Evolutionary conservation across 2,888 invertebrate genomes (phyloP), one percentile per base, ranked within the genome.

Genomic region (Tenthredo mesomela): DNA sequence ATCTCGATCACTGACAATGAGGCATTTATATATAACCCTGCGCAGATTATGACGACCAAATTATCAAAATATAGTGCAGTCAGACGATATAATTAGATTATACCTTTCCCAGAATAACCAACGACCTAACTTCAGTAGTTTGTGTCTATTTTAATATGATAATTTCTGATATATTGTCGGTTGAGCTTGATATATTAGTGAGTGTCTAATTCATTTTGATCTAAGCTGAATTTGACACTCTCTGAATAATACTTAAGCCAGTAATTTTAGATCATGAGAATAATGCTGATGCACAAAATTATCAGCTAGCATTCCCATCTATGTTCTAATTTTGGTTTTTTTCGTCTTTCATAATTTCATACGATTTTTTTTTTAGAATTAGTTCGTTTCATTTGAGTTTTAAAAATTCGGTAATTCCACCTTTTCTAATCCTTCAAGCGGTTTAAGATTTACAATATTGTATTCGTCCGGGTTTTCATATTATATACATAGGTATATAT

Each of bases 371-470:
- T 33, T 18, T 7, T 12, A 10, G 5, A 67, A 18, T 33, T 15
- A n/a, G n/a, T 67, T 6, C 6, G 10, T 67, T 25, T 25, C 29
- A 33, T 33, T 4, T 5, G 7, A n/a, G 54, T 6, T 54, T 5
- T 5, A 18, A 33, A 6, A 18, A 18, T n/a, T 54, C n/a, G n/a
- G 33, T 10, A 25, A 33, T 15, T 33, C 67, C 6, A n/a, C 6
- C 0, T 1, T 33, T 18, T 67, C 67, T 33, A 18, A 67, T 67
- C 33, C 67, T 67, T 67, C 67, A 67, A 33, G 6, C 33, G 67
- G 67, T n/a, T 54, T 67, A 12, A 67, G 67, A 67, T 67, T 67
- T 67, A 67, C 33, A 67, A 33, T 67, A 33, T 67, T 67, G 1
- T 15, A 67, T 33, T 33, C 18, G 12, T 33, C 67, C 18, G 18